Evolutionary conservation across 2,888 invertebrate species (phyloP).

Genomic region (Pseudococcus jackbeardsleyi): DNA sequence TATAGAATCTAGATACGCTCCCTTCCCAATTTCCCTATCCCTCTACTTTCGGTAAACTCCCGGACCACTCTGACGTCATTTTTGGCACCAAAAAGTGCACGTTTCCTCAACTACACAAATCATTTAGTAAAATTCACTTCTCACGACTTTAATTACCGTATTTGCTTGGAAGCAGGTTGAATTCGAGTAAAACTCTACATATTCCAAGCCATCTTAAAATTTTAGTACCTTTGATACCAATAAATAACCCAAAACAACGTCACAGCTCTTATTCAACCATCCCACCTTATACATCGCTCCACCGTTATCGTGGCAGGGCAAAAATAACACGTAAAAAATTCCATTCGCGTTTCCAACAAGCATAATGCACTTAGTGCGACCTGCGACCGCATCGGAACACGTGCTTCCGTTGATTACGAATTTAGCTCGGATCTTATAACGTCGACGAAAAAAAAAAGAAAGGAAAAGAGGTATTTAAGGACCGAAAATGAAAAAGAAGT

Average conservation of each 20-base stretch:
- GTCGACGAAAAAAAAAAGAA: background rate
- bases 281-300: background rate
- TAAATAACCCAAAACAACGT: background rate
- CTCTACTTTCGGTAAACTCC: no score
- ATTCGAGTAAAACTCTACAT: no score
- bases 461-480: background rate
- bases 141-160: no score
- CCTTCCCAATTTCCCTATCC: no score
- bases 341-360: background rate
- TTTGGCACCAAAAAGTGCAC: no score
- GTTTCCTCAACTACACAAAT: no score
- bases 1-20: no score
- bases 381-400: conserved; percentile 12
- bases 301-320: background rate
- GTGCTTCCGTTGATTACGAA: conserved; percentile 40
- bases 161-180: no score
- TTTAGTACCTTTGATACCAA: no score
- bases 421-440: background rate
- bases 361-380: conserved; percentile 16
- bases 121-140: no score
- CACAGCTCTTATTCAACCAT: background rate
- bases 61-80: no score
- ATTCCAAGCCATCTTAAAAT: no score
- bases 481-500: background rate
- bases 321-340: background rate